Percentiles rank a stretch among this genome's conserved stretches.
Conservation (phyloP, 2,888 invertebrate genomes). For the Ochropleura leucogaster region DNA sequence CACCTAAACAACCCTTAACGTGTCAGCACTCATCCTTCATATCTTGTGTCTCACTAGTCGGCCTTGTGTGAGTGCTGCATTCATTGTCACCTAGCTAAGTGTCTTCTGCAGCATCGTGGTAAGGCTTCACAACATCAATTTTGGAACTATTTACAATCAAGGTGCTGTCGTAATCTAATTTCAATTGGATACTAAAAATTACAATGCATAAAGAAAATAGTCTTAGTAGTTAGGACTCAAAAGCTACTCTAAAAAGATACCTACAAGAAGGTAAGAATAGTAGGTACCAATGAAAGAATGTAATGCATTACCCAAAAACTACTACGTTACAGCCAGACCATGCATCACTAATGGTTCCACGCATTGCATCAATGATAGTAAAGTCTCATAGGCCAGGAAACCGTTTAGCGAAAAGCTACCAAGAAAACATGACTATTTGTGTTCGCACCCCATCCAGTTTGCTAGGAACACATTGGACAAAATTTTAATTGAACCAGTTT, state of each 20-base stretch:
- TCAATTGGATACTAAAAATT: neutral
- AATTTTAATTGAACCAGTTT: neutral
- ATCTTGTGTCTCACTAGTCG: constrained; percentile 14
- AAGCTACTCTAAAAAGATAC: constrained; percentile 15
- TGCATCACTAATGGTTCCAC: constrained; percentile 15
- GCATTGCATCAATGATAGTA: constrained; percentile 17
- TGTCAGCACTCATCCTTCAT: constrained; percentile 63
- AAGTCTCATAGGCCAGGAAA: neutral
- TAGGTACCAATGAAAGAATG: neutral
- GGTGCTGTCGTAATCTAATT: constrained; percentile 23
- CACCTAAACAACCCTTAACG: constrained; percentile 82
- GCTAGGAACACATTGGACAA: neutral
- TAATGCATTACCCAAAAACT: constrained; percentile 19
- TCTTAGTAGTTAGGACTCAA: neutral
- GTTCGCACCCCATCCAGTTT: neutral
- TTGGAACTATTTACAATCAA: constrained; percentile 40
- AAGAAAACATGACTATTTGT: neutral
- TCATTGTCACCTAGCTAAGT: constrained; percentile 63
- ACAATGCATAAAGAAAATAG: constrained; percentile 9
- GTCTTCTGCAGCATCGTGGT: constrained; percentile 38
- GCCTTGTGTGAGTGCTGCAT: constrained; percentile 59
- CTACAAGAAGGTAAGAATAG: constrained; percentile 9
- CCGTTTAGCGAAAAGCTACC: constrained; percentile 16
- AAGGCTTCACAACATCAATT: constrained; percentile 50
- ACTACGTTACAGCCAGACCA: constrained; percentile 15